phyloP scores from a whole-genome alignment of 1,140 invertebrate genomes.

The Callitettix versicolor region DNA sequence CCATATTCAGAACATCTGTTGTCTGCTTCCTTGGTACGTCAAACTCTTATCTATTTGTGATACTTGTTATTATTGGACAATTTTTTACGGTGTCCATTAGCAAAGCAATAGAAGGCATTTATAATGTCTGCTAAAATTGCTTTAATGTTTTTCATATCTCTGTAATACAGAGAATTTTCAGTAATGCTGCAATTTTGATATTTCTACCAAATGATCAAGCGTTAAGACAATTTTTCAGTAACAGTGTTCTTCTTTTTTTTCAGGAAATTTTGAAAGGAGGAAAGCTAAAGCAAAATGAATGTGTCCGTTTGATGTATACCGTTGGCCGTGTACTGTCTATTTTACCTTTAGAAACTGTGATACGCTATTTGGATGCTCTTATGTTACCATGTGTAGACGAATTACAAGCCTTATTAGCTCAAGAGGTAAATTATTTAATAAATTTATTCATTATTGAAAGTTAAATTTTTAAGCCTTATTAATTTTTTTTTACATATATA shows the following conservation, averaged over 20 bases:
- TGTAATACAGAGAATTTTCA: too few species aligned
- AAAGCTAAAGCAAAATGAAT: constrained; percentile 48
- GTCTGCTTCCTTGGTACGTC: constrained; percentile 20
- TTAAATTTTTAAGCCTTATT: constrained; percentile 8
- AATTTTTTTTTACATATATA: background rate
- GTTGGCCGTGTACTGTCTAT: constrained; percentile 63
- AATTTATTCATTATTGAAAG: background rate
- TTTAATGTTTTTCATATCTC: too few species aligned
- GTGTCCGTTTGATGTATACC: constrained; percentile 61
- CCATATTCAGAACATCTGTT: constrained; percentile 62
- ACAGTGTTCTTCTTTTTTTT: too few species aligned
- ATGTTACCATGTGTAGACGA: constrained; percentile 29
- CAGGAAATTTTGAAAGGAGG: constrained; percentile 40
- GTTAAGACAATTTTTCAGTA: too few species aligned
- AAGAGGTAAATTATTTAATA: constrained; percentile 1
- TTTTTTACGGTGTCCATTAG: background rate
- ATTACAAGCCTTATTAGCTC: constrained; percentile 2
- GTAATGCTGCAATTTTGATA: too few species aligned
- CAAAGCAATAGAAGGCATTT: background rate
- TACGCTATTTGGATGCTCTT: constrained; percentile 56
- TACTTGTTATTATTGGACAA: background rate
- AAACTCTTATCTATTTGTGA: background rate
- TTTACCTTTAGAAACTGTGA: constrained; percentile 47
- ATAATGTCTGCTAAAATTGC: too few species aligned
- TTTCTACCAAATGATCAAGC: too few species aligned